Percentiles rank a stretch among this genome's conserved stretches.
Conservation (phyloP, 2,888 invertebrate genomes). For the Metacarcinus magister region DNA sequence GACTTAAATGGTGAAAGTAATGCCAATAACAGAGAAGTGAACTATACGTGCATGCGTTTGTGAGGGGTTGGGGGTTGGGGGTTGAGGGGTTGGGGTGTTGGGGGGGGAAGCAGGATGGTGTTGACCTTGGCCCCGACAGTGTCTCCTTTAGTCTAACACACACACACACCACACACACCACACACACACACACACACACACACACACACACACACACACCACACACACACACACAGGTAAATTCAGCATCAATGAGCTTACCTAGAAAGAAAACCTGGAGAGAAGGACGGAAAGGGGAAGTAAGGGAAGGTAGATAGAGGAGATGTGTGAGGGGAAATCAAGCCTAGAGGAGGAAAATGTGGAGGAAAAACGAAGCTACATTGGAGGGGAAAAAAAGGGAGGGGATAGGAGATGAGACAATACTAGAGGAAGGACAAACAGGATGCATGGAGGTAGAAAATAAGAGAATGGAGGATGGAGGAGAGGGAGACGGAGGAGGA, state of each 20-base stretch:
- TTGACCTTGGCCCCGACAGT: not conserved
- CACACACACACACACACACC: not conserved
- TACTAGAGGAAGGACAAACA: too few species aligned
- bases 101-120: not conserved
- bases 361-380: not conserved
- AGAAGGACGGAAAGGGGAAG: not conserved
- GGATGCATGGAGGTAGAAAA: too few species aligned
- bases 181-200: conserved; percentile 4
- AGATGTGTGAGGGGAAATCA: not conserved
- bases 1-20: not conserved
- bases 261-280: not conserved
- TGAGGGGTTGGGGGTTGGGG: too few species aligned
- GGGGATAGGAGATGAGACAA: not conserved
- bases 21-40: not conserved
- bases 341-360: not conserved
- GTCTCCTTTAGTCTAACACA: not conserved
- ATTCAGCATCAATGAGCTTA: too few species aligned
- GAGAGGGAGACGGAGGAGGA: not conserved
- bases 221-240: not conserved
- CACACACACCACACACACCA: conserved; percentile 26
- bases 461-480: not conserved
- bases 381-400: not conserved
- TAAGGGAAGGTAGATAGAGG: not conserved
- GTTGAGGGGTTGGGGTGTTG: too few species aligned
- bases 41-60: too few species aligned